Base-by-base conservation (phyloP, 2,113 vertebrate genomes). In the Dipodomys spectabilis region DNA sequence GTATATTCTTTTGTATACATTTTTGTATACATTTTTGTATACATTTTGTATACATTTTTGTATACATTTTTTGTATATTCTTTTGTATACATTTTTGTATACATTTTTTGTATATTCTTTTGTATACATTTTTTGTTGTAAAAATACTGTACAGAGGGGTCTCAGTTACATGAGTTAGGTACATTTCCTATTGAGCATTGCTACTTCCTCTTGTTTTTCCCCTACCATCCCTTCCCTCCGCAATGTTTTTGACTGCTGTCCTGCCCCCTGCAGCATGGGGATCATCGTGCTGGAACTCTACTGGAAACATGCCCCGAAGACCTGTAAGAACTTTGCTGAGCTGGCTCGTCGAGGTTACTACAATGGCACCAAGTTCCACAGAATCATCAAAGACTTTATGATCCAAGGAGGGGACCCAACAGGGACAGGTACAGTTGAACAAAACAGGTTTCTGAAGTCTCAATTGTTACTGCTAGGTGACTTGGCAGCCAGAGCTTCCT, bases 351-450 rank as follows among this genome's bases (percentile, higher is more conserved):
- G 99, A 5, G 99, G 99, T 10, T 99, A 99, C 97, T 99, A 99
- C 98, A 99, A 98, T 20, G 98, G 98, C 84, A 99, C 98, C 45
- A 99, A 98, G 93, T 99, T 99, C 96, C 99, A 99, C 95, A 97
- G 99, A 22, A 98, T 99, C 94, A 99, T 99, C 97, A 99, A 99
- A 96, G 99, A 99, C 93, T 99, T 99, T 98, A 99, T 99, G 99
- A 99, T 99, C 86, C 99, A 99, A 81, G 99, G 99, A 1, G 99
- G 99, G 28, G 99, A 99, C 96, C 99, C 99, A 0, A 99, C 99
- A 0, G 99, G 98, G 73, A 99, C 99, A 84, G 99, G 99, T 99
- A 95, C 95, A 80, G 30, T 77, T 60, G 53, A 57, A 25, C 64
- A 3, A 6, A 5, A 23, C 1, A 1, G 7, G 23, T 35, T 74